Evolutionary conservation across 2,113 vertebrate genomes (phyloP).

Genomic region (Syngnathus scovelli): DNA sequence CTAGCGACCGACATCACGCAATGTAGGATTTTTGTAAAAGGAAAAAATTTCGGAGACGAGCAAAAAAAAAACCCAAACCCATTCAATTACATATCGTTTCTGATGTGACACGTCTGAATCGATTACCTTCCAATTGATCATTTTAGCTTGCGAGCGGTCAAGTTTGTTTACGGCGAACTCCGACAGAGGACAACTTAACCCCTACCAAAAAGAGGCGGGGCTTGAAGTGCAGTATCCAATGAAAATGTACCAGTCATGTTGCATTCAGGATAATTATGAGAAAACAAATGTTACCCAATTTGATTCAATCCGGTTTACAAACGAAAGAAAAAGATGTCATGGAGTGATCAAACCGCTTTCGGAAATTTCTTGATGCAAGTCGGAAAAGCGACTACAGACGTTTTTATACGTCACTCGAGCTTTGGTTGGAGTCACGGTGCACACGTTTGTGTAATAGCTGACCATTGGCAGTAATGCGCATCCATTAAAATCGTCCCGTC

Average conservation of each 20-base stretch:
- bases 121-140: constrained; percentile 66
- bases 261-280: background rate
- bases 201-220: constrained; percentile 5
- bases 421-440: background rate
- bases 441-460: background rate
- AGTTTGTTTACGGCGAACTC: background rate
- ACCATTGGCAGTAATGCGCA: background rate
- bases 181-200: accelerated
- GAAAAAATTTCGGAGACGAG: background rate
- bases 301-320: background rate
- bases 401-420: background rate
- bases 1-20: background rate
- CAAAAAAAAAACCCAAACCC: background rate
- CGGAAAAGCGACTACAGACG: background rate
- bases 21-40: background rate
- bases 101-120: accelerated
- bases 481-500: too few species aligned
- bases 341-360: background rate
- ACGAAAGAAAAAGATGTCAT: background rate
- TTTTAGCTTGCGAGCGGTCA: background rate
- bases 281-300: background rate
- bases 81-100: accelerated
- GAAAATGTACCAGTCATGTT: background rate
- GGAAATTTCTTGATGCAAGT: background rate
- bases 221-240: constrained; percentile 25